Conservation (phyloP, 2,888 invertebrate genomes). For the Lymantria dispar region DNA sequence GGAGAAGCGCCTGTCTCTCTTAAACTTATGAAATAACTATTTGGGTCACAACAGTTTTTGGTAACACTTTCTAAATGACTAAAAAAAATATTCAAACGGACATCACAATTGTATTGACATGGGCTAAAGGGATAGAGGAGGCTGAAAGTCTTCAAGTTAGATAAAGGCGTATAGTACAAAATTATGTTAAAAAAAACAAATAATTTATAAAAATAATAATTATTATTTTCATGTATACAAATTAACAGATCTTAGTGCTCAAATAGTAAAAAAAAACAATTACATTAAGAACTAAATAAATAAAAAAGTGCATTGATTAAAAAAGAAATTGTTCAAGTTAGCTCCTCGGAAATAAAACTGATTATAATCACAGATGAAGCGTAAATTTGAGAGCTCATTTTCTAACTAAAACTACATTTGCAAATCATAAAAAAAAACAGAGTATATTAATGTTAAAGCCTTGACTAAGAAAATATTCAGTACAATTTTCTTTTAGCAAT, state of each 20-base stretch:
- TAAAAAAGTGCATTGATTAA: constrained; percentile 73
- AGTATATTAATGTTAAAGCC: constrained; percentile 36
- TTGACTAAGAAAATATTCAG: constrained; percentile 48
- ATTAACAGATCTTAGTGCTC: constrained; percentile 81
- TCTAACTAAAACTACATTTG: constrained; percentile 22
- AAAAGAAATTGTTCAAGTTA: constrained; percentile 68
- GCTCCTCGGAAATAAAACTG: constrained; percentile 63
- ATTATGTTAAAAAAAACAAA: constrained; percentile 12
- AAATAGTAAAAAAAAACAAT: constrained; percentile 68
- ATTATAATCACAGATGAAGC: constrained; percentile 77
- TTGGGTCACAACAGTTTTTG: too few species aligned
- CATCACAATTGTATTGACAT: too few species aligned
- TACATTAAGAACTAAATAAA: constrained; percentile 75
- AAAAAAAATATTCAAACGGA: too few species aligned
- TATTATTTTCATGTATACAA: constrained; percentile 71
- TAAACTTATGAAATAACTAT: too few species aligned
- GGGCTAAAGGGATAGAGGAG: too few species aligned
- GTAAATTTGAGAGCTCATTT: constrained; percentile 68
- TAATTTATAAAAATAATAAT: constrained; percentile 56
- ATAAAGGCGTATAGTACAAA: too few species aligned
- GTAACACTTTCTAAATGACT: too few species aligned
- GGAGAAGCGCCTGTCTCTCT: too few species aligned
- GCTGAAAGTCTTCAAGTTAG: too few species aligned
- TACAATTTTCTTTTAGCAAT: constrained; percentile 48
- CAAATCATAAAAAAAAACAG: constrained; percentile 20